phyloP scores from a whole-genome alignment of 2,797 vertebrate species.

The Crotalus adamanteus region DNA sequence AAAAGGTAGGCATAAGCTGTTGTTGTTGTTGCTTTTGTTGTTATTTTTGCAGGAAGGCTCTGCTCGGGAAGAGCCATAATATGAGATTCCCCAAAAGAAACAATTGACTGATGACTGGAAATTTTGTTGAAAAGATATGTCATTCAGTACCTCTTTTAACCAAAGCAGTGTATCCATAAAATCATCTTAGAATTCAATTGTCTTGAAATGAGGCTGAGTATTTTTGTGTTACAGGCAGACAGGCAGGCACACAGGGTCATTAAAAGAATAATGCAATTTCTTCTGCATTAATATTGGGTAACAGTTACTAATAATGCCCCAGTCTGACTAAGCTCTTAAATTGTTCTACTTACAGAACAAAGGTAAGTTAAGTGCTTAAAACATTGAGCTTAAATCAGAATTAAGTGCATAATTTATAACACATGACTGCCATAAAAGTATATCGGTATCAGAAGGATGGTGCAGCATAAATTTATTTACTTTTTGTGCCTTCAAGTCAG shows the following conservation, averaged over 20 bases:
- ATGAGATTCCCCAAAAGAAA: constrained; percentile 13
- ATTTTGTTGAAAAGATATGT: not conserved
- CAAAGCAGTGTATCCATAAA: not conserved
- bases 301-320: not conserved
- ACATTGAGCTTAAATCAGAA: not conserved
- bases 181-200: not conserved
- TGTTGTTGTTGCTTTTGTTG: constrained; percentile 22
- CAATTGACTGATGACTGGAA: constrained; percentile 26
- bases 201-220: not conserved
- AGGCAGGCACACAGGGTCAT: not conserved
- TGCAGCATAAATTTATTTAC: not conserved
- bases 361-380: not conserved
- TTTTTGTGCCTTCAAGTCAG: not conserved
- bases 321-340: not conserved
- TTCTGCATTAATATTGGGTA: not conserved
- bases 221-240: not conserved
- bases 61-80: constrained; percentile 17
- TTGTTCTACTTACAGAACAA: not conserved
- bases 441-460: not conserved
- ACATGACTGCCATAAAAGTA: not conserved
- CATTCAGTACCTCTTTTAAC: constrained; percentile 7
- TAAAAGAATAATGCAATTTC: not conserved
- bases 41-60: constrained; percentile 10
- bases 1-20: constrained; percentile 12
- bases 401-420: not conserved